These are phyloP conservation scores for Actinostola sp. DNA, from an alignment of 92 coral and sea anemone genomes.

Conservation along the genomic window DNA sequence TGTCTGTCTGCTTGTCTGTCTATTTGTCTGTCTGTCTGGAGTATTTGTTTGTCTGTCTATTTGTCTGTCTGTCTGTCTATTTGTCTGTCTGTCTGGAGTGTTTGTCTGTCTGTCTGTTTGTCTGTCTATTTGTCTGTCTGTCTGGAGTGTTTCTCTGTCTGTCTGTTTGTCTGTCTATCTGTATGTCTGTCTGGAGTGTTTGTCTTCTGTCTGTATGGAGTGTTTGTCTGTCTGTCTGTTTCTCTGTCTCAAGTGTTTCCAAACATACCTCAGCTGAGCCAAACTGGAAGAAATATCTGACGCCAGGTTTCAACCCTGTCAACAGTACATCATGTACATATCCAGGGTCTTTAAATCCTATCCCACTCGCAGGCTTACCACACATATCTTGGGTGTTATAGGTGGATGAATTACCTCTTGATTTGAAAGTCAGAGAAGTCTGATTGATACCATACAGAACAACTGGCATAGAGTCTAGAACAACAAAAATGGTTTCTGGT, in stretches of 20 bases:
- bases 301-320: conserved; percentile 71
- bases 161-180: no score
- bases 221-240: background rate
- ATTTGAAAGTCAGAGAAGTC: conserved; percentile 11
- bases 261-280: conserved; percentile 77
- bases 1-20: no score
- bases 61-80: no score
- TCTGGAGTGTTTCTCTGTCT: no score
- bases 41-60: no score
- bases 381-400: conserved; percentile 85
- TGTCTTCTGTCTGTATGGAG: background rate
- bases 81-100: no score
- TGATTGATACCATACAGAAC: conserved; percentile 67
- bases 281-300: conserved; percentile 77
- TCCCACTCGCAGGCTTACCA: conserved; percentile 61
- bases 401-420: conserved; percentile 44
- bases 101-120: no score
- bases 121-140: no score
- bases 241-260: background rate
- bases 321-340: conserved; percentile 85
- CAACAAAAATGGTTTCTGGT: no score
- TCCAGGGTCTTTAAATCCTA: conserved; percentile 77
- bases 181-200: background rate
- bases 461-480: conserved; percentile 70
- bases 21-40: no score